phyloP scores from a whole-genome alignment of 2,113 vertebrate genomes.

The Heloderma charlesbogerti region DNA sequence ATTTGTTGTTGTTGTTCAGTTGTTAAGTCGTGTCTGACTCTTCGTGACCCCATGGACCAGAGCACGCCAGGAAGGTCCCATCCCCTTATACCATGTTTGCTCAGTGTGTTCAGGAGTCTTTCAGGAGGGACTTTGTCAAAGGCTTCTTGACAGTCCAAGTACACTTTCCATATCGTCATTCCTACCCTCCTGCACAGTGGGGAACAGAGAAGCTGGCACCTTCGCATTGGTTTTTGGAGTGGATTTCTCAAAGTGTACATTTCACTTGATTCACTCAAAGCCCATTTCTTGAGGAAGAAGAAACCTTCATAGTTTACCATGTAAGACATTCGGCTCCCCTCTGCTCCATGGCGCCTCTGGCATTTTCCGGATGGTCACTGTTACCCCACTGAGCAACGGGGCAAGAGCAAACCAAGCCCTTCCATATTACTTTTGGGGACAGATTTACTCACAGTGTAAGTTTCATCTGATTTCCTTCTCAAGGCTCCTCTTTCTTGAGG shows the following conservation, averaged over 20 bases:
- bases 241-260: neutral
- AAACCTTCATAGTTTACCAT: neutral
- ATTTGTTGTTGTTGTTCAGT: no score
- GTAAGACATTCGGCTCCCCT: neutral
- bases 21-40: no score
- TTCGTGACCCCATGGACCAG: no score
- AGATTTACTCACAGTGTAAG: neutral
- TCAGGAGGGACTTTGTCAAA: neutral
- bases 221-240: neutral
- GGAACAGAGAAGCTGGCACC: neutral
- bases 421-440: neutral
- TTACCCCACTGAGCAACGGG: accelerated
- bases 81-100: neutral
- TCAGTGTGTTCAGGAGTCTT: neutral
- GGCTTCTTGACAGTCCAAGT: no score
- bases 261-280: conserved; percentile 25
- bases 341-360: accelerated
- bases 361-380: neutral
- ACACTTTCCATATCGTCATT: neutral
- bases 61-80: neutral
- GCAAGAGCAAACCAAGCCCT: neutral
- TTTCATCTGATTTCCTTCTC: conserved; percentile 27
- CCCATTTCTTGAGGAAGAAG: neutral
- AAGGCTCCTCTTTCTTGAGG: neutral
- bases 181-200: accelerated